Evolutionary conservation across 2,888 invertebrate species (phyloP), one percentile per base, ranked within the genome.

Genomic region (Caenorhabditis macrosperma): DNA sequence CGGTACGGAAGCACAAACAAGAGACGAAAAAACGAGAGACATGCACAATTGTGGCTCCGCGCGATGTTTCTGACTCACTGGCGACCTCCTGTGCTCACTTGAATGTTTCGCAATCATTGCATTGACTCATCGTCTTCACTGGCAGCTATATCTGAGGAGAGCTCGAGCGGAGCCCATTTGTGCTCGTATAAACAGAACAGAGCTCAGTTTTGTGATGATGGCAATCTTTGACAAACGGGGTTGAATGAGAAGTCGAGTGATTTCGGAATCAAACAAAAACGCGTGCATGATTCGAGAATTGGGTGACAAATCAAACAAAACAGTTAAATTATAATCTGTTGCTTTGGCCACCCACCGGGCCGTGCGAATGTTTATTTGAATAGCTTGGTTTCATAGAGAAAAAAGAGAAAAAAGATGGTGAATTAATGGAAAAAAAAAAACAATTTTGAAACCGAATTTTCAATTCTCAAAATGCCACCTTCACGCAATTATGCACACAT

Each of bases 291-390:
- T 50, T 38, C 15, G 63, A 22, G 48, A 33, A 52, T 52, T 64
- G 52, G 44, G 67, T 67, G 67, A 67, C 57, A 67, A 67, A 48
- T 41, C 52, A 67, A 67, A 67, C 67, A 67, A 55, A 66, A 55
- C 57, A n/a, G 44, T 44, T 59, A 44, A 44, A 44, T 59, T 59
- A 59, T 59, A 59, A 59, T 59, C 59, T 59, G 59, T 26, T 59
- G 38, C 57, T n/a, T 33, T 33, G 57, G 57, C 38, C 57, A 57
- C 41, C 41, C 20, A n/a, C n/a, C n/a, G n/a, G n/a, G 28, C 12
- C 55, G 35, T 55, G 33, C 55, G 28, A 55, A 35, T 55, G n/a
- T 55, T 66, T 68, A 59, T 68, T 68, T 68, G 59, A 57, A 26
- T 59, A 59, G 68, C 68, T 55, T 44, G 67, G 30, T 35, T 68